Percentiles rank a stretch among this genome's conserved stretches.
Evolutionary conservation across 2,888 invertebrate genomes (phyloP).

Genomic region (Pollenia amentaria): DNA sequence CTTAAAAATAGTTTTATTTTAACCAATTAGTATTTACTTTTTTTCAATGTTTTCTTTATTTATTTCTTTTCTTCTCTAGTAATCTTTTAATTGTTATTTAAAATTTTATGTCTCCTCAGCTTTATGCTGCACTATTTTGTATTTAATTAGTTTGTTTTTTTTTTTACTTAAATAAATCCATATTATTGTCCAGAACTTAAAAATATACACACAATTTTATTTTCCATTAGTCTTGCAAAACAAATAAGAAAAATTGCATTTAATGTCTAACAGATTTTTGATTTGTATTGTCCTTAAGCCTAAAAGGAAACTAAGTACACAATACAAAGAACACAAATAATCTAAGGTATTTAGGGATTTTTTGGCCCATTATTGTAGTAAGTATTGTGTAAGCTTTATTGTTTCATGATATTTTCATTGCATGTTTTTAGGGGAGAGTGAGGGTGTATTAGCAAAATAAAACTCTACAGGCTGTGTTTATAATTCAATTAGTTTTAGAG

Average conservation of each 20-base stretch:
- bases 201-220: constrained; percentile 3
- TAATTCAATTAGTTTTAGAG: constrained; percentile 49
- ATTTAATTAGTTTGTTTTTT: constrained; percentile 56
- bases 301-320: constrained; percentile 18
- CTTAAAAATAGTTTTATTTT: background rate
- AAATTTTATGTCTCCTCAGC: background rate
- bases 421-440: background rate
- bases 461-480: constrained; percentile 34
- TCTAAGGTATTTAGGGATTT: constrained; percentile 39
- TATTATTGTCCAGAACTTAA: background rate
- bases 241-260: constrained; percentile 4
- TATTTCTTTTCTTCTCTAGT: constrained; percentile 18
- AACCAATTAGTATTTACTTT: background rate
- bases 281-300: constrained; percentile 49
- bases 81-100: constrained; percentile 61
- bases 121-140: constrained; percentile 27
- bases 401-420: background rate
- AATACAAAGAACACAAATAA: constrained; percentile 40
- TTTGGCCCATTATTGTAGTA: constrained; percentile 2
- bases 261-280: background rate
- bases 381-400: constrained; percentile 37
- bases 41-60: background rate
- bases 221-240: background rate
- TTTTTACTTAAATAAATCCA: background rate
- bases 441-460: background rate